Conservation (phyloP, 2,888 invertebrate genomes). For the Melikaiella ostensackeni region DNA sequence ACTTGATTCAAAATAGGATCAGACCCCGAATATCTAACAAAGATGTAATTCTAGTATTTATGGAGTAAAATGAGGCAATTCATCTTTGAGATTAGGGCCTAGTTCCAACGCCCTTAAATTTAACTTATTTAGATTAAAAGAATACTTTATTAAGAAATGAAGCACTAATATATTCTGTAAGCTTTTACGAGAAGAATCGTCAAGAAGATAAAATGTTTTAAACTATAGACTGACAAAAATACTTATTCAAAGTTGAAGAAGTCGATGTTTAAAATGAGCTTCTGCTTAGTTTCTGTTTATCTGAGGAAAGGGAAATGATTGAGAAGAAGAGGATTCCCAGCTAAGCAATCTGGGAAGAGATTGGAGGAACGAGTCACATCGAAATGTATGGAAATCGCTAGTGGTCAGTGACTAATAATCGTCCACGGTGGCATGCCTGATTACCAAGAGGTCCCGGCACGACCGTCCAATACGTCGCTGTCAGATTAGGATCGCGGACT, state of each 20-base stretch:
- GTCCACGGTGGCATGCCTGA: constrained; percentile 58
- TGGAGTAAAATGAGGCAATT: too few species aligned
- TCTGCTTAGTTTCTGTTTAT: neutral
- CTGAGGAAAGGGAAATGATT: neutral
- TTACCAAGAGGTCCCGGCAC: constrained; percentile 52
- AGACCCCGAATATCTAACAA: too few species aligned
- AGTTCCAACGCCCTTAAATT: too few species aligned
- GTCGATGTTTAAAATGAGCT: neutral
- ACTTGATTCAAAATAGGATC: too few species aligned
- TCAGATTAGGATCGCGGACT: constrained; percentile 76
- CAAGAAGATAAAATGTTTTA: too few species aligned
- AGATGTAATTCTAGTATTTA: too few species aligned
- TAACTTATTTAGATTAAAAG: too few species aligned
- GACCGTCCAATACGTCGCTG: constrained; percentile 73
- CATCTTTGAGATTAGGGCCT: too few species aligned
- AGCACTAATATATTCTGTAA: too few species aligned
- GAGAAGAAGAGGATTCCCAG: constrained; percentile 39
- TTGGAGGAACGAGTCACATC: constrained; percentile 47
- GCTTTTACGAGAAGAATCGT: too few species aligned
- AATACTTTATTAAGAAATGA: too few species aligned
- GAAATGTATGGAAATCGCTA: constrained; percentile 68
- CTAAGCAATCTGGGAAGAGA: constrained; percentile 52
- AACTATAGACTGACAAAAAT: neutral
- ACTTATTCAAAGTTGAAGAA: neutral
- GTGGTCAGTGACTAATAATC: constrained; percentile 68